Base-by-base conservation (phyloP, 2,888 invertebrate genomes). In the Tachina grossa region DNA sequence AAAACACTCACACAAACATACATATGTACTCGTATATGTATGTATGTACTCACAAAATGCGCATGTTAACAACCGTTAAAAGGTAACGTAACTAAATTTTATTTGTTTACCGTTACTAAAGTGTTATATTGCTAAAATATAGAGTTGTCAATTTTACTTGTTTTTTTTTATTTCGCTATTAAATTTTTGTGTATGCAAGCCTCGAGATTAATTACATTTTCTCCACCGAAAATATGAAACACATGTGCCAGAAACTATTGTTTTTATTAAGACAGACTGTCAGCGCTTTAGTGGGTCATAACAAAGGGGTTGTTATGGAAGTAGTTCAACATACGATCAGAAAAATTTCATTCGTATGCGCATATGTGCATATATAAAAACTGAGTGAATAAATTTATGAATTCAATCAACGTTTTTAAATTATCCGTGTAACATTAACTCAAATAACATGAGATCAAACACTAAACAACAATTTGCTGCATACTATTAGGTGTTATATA, bases 81-180 rank as follows among this genome's bases (percentile, higher is more conserved):
- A 66, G 49, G 57, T 71, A 76, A 83, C 51, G 65, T 65, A 55
- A 76, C 55, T 75, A 78, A 77, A 79, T 69, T 81, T 74, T 71
- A 83, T 76, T 66, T 79, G 51, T 80, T 76, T 68, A 74, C 61
- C 83, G 83, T 81, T 72, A 77, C 83, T 72, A 81, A 86, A 66
- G 14, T 75, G 45, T 68, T 55, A 22, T 11, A 43, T 19, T 45
- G 51, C 65, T 9, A 61, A 51, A 13, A 47, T 65, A 81, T 81
- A 78, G 39, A 86, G 80, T 72, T 84, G 81, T 86, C 84, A 81
- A 49, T 75, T 78, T 74, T 39, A n/a, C 57, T 31, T 31, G 31
- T 31, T 72, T 9, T 45, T 71, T 81, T 55, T 31, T 31, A 31
- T 31, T 66, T 68, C 63, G 31, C 57, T 47, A 51, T 57, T 19